Conservation (phyloP, 2,797 vertebrate species). For the Chaenodraco wilsoni region DNA sequence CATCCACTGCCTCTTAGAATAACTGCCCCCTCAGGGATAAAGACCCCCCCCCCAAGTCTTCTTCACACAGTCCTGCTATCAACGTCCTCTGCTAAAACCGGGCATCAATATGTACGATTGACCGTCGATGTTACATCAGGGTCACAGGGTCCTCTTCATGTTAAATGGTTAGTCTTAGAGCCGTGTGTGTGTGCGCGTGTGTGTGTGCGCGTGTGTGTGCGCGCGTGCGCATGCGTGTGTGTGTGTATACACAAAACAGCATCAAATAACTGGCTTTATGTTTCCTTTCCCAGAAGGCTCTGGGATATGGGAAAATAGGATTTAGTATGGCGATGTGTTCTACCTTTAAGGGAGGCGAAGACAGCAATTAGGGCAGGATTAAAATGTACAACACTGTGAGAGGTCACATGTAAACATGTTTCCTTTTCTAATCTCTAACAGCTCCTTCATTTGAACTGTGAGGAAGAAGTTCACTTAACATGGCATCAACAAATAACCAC, state of each 20-base stretch:
- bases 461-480: slow-evolving; percentile 10
- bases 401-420: slow-evolving; percentile 9
- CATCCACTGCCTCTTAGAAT: slow-evolving; percentile 67
- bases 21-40: slow-evolving; percentile 61
- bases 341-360: slow-evolving; percentile 43
- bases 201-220: slow-evolving; percentile 7
- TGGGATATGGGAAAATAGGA: slow-evolving; percentile 66
- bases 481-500: neutral
- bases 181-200: slow-evolving; percentile 45
- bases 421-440: slow-evolving; percentile 2
- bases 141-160: slow-evolving; percentile 53
- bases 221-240: no score
- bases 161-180: slow-evolving; percentile 55
- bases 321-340: slow-evolving; percentile 56
- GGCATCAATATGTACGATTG: slow-evolving; percentile 68
- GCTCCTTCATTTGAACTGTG: slow-evolving; percentile 3
- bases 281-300: slow-evolving; percentile 73
- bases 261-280: slow-evolving; percentile 69
- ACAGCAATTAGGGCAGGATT: slow-evolving; percentile 56
- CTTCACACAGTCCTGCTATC: slow-evolving; percentile 55
- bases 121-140: slow-evolving; percentile 51
- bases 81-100: slow-evolving; percentile 57
- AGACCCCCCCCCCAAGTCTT: slow-evolving; percentile 33
- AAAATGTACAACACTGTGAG: slow-evolving; percentile 18
- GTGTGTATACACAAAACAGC: slow-evolving; percentile 25